A percentile compares a stretch with the other conserved stretches of the same genome.
Conservation (phyloP, 1,140 invertebrate species). For the Babylonia areolata region DNA sequence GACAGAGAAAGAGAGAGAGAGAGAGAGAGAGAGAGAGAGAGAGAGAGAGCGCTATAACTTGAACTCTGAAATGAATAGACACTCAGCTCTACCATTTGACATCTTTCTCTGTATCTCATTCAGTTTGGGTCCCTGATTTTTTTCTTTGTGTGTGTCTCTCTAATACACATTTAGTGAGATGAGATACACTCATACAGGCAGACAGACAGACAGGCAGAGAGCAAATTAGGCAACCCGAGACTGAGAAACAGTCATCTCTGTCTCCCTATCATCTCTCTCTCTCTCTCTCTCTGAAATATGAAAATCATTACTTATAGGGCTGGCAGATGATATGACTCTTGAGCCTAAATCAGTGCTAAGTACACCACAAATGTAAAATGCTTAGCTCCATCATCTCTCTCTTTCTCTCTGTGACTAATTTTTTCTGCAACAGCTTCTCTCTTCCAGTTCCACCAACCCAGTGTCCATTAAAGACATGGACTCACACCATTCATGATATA, state of each 20-base stretch:
- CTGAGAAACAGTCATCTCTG: neutral
- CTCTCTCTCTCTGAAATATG: too few species aligned
- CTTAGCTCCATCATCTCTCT: too few species aligned
- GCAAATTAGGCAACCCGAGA: neutral
- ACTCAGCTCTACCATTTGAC: too few species aligned
- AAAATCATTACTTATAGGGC: too few species aligned
- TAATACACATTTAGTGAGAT: neutral
- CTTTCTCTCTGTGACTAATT: too few species aligned
- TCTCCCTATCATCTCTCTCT: too few species aligned
- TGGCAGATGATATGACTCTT: too few species aligned
- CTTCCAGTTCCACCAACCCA: neutral
- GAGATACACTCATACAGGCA: neutral
- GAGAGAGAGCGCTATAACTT: neutral
- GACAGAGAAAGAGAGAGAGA: conserved; percentile 5
- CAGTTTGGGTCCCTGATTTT: too few species aligned
- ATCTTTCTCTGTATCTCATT: too few species aligned
- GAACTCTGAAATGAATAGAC: neutral
- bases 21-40: neutral
- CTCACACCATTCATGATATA: neutral
- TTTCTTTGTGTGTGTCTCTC: neutral
- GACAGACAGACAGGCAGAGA: neutral
- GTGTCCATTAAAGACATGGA: neutral
- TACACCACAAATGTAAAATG: too few species aligned
- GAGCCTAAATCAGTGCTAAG: too few species aligned
- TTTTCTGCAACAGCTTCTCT: too few species aligned